Conservation (phyloP, 2,797 vertebrate genomes). For the Clamator glandarius region DNA sequence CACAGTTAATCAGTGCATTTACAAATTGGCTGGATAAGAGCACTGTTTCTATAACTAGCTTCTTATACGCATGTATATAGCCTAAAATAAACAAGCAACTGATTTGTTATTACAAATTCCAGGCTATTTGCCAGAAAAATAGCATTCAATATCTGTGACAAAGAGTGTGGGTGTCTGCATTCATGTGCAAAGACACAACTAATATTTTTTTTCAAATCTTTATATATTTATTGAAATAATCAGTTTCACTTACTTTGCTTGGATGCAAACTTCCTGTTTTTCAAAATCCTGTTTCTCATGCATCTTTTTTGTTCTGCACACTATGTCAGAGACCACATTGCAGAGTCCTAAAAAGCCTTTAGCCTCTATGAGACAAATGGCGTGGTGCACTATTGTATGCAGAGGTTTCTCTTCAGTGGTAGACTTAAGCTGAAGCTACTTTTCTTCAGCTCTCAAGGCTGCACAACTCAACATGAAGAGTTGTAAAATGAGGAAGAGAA, state of each 20-base stretch:
- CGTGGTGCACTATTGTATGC: background rate
- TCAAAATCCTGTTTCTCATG: background rate
- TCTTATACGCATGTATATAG: background rate
- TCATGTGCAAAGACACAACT: background rate
- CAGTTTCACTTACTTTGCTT: background rate
- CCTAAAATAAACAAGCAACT: background rate
- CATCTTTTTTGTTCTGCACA: background rate
- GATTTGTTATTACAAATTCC: background rate
- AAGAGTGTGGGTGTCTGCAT: background rate
- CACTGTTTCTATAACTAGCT: background rate
- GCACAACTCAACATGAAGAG: background rate
- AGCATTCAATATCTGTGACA: background rate
- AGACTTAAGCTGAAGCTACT: background rate
- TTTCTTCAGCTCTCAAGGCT: background rate
- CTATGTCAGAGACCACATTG: background rate
- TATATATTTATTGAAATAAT: background rate
- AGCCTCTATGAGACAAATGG: background rate
- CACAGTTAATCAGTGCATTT: background rate
- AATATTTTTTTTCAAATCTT: background rate
- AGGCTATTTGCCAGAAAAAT: slow-evolving; percentile 7
- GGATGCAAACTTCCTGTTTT: background rate
- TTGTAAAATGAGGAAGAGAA: background rate
- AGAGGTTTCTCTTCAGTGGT: background rate
- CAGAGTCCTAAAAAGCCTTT: background rate
- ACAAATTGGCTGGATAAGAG: background rate